Base-by-base conservation (phyloP, 2,113 vertebrate species). In the Trogon melanurus region DNA sequence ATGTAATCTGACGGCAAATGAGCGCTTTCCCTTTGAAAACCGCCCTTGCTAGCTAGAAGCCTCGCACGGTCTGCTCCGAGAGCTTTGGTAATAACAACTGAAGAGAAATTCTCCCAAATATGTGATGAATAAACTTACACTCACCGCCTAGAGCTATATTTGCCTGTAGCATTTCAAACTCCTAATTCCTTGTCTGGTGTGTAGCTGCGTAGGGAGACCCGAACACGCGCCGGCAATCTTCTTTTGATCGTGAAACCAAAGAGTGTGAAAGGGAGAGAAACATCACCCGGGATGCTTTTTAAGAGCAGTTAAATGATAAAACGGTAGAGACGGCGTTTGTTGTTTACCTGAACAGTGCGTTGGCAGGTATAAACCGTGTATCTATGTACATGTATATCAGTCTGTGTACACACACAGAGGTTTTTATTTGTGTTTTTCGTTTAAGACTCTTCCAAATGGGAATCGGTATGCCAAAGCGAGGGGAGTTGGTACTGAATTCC, bases 171-270 rank as follows among this genome's bases (percentile, higher is more conserved):
- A 41, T 74, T 51, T 51, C 10, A 32, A 56, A 47, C 47, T 79
- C 56, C 81, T 18, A 6, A 23, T 66, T 69, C 66, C 41, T 83
- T 47, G 34, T 20, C 51, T 86, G 71, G 56, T 74, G 30, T 79
- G 74, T 13, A 16, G 72, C 41, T 74, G 66, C 21, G 51, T 17
- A 50, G 71, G 65, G 81, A 89, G 71, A 79, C 15, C 61, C 74
- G 81, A 74, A 36, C 56, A 74, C 60, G 80, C 58, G 54, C 50
- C 61, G 30, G 44, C 66, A 27, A 48, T 45, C 80, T 44, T 17
- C 50, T 67, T 91, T 81, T 85, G 75, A 91, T 91, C 50, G 79
- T 4, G 27, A 41, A 85, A 82, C 50, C 65, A 74, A 67, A 85
- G 76, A 11, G 29, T 8, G 41, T 29, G 48, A 25, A 57, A 65